phyloP scores from a whole-genome alignment of 1,140 invertebrate genomes.

The Archivesica marissinica region DNA sequence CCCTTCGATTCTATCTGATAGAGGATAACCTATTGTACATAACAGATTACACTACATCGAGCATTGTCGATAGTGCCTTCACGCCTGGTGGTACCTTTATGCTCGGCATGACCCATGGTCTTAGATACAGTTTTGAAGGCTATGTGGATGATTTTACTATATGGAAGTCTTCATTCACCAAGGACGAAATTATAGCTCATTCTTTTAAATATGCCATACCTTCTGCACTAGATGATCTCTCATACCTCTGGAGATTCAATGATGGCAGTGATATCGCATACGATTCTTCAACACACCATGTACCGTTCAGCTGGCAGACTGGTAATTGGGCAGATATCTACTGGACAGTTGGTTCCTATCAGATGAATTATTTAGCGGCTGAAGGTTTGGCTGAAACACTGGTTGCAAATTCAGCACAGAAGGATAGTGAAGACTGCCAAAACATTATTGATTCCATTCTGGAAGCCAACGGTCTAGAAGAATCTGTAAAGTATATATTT shows the following conservation, averaged over 20 bases:
- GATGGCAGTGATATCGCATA: slow-evolving; percentile 30
- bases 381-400: background rate
- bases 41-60: background rate
- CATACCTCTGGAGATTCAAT: slow-evolving; percentile 65
- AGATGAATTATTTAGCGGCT: slow-evolving; percentile 13
- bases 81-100: slow-evolving; percentile 63
- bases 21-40: slow-evolving; percentile 16
- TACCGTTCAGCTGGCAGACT: slow-evolving; percentile 35
- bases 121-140: slow-evolving; percentile 55
- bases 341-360: slow-evolving; percentile 50
- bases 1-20: slow-evolving; percentile 39
- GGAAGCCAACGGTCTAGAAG: background rate
- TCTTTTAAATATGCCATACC: slow-evolving; percentile 53
- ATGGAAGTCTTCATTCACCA: slow-evolving; percentile 57
- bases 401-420: background rate
- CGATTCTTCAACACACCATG: slow-evolving; percentile 24
- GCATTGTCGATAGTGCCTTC: background rate
- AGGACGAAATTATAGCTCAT: slow-evolving; percentile 22
- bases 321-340: slow-evolving; percentile 51
- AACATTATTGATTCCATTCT: background rate
- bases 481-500: slow-evolving; percentile 4
- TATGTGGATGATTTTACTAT: slow-evolving; percentile 62
- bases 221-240: slow-evolving; percentile 12
- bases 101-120: slow-evolving; percentile 56
- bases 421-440: slow-evolving; percentile 14